Evolutionary conservation across 2,113 vertebrate species (phyloP).

Genomic region (Chrysemys picta): DNA sequence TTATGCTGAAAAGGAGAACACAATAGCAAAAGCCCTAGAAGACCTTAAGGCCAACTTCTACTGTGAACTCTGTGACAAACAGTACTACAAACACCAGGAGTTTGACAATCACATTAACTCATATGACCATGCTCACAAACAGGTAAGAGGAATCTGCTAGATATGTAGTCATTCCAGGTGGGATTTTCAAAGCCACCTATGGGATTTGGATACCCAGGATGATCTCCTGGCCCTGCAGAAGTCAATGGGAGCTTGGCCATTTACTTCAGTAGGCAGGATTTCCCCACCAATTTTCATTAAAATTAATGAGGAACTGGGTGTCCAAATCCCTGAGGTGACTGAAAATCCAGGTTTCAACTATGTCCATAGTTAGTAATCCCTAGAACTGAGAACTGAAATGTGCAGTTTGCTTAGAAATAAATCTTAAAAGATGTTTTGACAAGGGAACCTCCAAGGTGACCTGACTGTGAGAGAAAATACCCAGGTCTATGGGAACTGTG

Average conservation of each 20-base stretch:
- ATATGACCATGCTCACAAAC: constrained; percentile 97
- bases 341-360: neutral
- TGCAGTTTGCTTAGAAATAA: neutral
- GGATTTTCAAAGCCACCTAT: neutral
- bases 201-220: neutral
- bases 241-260: neutral
- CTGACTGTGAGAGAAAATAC: neutral
- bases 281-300: neutral
- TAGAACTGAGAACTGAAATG: neutral
- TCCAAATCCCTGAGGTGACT: neutral
- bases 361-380: neutral
- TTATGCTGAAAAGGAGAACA: constrained; percentile 87
- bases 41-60: constrained; percentile 93
- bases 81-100: constrained; percentile 96
- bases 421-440: neutral
- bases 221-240: neutral
- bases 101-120: constrained; percentile 99
- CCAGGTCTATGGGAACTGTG: neutral
- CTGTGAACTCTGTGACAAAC: constrained; percentile 97
- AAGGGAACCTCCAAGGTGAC: neutral
- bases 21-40: constrained; percentile 86
- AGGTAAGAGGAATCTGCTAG: constrained; percentile 83
- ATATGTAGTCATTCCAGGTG: neutral
- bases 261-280: neutral
- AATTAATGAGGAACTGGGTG: neutral